Percentiles rank a stretch among this genome's conserved stretches.
Conservation (phyloP, 1,140 invertebrate genomes). For the Vanessa atalanta region DNA sequence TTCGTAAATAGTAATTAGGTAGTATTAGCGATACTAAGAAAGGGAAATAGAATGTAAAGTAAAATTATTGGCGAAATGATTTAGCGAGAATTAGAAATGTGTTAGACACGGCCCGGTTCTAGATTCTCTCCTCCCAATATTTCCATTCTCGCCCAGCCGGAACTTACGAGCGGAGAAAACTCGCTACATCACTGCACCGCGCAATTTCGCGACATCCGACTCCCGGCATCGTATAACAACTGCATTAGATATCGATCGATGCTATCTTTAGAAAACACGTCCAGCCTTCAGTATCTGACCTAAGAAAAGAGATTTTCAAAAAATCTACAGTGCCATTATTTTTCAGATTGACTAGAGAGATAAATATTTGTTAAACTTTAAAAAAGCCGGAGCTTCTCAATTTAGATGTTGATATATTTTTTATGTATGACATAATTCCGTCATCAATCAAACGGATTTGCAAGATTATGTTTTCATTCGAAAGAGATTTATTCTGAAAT, state of each 20-base stretch:
- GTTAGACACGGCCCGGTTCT: slow-evolving; percentile 5
- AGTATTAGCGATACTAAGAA: too few species aligned
- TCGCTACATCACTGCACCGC: slow-evolving; percentile 40
- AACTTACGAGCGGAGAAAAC: slow-evolving; percentile 56
- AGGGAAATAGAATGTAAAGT: background rate
- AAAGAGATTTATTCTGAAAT: too few species aligned
- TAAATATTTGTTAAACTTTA: too few species aligned
- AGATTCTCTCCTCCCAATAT: slow-evolving; percentile 48
- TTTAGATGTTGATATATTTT: too few species aligned
- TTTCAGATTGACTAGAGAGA: too few species aligned
- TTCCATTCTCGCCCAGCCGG: slow-evolving; percentile 55
- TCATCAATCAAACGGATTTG: too few species aligned
- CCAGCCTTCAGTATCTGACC: background rate
- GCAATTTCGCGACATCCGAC: slow-evolving; percentile 54
- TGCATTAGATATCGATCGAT: slow-evolving; percentile 34
- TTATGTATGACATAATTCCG: too few species aligned
- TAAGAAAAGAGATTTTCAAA: background rate
- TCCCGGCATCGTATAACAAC: slow-evolving; percentile 51
- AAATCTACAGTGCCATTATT: too few species aligned
- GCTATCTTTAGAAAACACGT: slow-evolving; percentile 33
- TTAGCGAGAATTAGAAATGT: slow-evolving; percentile 2
- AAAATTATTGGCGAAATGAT: background rate
- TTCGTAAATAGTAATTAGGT: too few species aligned
- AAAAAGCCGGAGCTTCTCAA: too few species aligned
- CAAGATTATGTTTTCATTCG: too few species aligned